Base-by-base conservation (phyloP, 2,888 invertebrate species). In the Aromia moschata region DNA sequence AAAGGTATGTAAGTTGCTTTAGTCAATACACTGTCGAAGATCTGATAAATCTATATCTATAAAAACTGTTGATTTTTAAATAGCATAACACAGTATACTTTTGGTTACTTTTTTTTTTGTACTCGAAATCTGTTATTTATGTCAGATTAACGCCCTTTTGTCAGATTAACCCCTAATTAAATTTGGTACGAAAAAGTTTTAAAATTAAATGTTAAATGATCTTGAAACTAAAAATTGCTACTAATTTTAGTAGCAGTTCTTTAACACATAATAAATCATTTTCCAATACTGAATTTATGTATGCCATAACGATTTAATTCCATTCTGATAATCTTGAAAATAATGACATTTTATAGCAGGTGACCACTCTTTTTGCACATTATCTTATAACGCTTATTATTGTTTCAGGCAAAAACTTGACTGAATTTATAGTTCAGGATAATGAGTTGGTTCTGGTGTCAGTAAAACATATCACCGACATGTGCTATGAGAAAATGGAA, bases 1-100 rank as follows among this genome's bases (percentile, higher is more conserved):
- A 78, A 76, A 73, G 76, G 77, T 75, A n/a, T n/a, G n/a, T n/a
- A 67, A 61, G 49, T 58, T 7, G 11, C n/a, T 7, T 33, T 10
- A 33, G 3, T 47, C 20, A 17, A 38, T 16, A 14, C 9, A 9
- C 10, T 1, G 9, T 12, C 14, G 12, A 9, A n/a, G 7, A 17
- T 17, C 9, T 40, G 17, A 15, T 11, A 2, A 3, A 33, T 33
- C 2, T 33, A 33, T 33, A n/a, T 33, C 2, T 33, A n/a, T 33
- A 7, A n/a, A 33, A 33, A 33, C 3, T 7, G 33, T 33, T 10
- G 7, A 3, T 5, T 25, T 25, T 33, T 33, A 33, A 33, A 33
- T 33, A n/a, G 7, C 3, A n/a, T 33, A n/a, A n/a, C n/a, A n/a
- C n/a, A n/a, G n/a, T n/a, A n/a, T n/a, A n/a, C n/a, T n/a, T n/a